phyloP scores from a whole-genome alignment of 1,140 invertebrate species.

The Drosophila serrata region DNA sequence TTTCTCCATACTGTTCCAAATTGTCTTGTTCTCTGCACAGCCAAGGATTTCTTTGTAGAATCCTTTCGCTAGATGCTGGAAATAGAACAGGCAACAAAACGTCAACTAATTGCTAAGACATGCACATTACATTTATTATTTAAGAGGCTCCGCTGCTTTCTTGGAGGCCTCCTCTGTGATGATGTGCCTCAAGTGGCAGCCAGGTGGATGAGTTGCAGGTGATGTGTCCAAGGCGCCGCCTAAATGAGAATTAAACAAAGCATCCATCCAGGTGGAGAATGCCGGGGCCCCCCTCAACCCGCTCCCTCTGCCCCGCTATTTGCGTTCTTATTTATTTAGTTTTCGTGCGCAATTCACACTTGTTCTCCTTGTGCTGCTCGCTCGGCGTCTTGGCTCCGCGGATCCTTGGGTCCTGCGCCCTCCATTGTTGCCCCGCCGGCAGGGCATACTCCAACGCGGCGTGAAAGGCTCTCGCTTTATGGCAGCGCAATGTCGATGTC shows the following conservation, averaged over 20 bases:
- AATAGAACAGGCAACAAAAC: slow-evolving; percentile 49
- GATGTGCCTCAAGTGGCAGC: slow-evolving; percentile 42
- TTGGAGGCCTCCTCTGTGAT: slow-evolving; percentile 31
- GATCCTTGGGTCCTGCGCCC: slow-evolving; percentile 33
- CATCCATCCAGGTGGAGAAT: slow-evolving; percentile 33
- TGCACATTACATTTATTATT: slow-evolving; percentile 64
- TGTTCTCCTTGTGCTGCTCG: slow-evolving; percentile 26
- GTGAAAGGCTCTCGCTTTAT: slow-evolving; percentile 33
- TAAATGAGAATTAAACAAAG: slow-evolving; percentile 82
- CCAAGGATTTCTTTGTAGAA: slow-evolving; percentile 13
- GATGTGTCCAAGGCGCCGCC: slow-evolving; percentile 47
- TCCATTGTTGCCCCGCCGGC: slow-evolving; percentile 34
- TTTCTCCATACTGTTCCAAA: background rate
- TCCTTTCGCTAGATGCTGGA: slow-evolving; percentile 19
- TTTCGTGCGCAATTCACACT: slow-evolving; percentile 57
- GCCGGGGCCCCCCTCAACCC: background rate
- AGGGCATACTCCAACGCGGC: slow-evolving; percentile 23
- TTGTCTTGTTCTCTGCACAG: too few species aligned
- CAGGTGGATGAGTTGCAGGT: slow-evolving; percentile 17
- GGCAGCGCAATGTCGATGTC: slow-evolving; percentile 50
- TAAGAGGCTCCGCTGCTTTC: slow-evolving; percentile 44
- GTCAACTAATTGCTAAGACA: slow-evolving; percentile 61
- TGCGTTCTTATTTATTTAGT: slow-evolving; percentile 62
- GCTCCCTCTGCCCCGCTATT: slow-evolving; percentile 6
- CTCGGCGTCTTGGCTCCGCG: slow-evolving; percentile 23